Percentiles rank a stretch among this genome's conserved stretches.
Conservation (phyloP, 1,140 invertebrate species). For the Nebria ingens region DNA sequence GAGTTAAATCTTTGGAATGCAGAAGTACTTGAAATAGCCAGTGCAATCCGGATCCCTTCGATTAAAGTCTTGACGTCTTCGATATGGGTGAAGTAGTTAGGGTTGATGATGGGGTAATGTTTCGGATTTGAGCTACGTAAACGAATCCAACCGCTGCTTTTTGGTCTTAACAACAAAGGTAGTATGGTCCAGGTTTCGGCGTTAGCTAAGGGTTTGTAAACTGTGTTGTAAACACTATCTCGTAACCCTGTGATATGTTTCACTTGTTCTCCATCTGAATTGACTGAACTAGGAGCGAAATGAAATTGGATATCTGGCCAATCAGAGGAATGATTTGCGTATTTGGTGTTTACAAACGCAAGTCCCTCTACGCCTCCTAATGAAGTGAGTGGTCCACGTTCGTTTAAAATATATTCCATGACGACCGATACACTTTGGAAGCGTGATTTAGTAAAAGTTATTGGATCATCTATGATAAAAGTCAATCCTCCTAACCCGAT, state of each 20-base stretch:
- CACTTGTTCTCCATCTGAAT: conserved; percentile 60
- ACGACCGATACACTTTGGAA: conserved; percentile 67
- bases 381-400: conserved; percentile 67
- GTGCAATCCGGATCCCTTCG: conserved; percentile 72
- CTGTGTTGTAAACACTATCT: conserved; percentile 71
- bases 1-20: conserved; percentile 74
- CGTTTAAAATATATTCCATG: conserved; percentile 69
- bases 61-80: conserved; percentile 65
- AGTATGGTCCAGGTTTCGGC: conserved; percentile 77
- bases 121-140: conserved; percentile 68
- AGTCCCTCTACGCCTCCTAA: conserved; percentile 69
- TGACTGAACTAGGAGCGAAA: conserved; percentile 70
- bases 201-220: conserved; percentile 68
- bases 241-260: conserved; percentile 60
- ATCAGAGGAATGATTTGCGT: conserved; percentile 55
- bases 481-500: conserved; percentile 73
- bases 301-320: conserved; percentile 84
- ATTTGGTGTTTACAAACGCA: conserved; percentile 76
- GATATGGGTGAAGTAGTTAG: conserved; percentile 78
- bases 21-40: conserved; percentile 64
- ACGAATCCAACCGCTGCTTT: conserved; percentile 71
- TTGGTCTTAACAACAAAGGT: conserved; percentile 67
- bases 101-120: conserved; percentile 76
- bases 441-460: conserved; percentile 65
- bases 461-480: conserved; percentile 67